A percentile compares a stretch with the other conserved stretches of the same genome.
phyloP scores from a whole-genome alignment of 2,113 vertebrate genomes.

The Pycnonotus jocosus region DNA sequence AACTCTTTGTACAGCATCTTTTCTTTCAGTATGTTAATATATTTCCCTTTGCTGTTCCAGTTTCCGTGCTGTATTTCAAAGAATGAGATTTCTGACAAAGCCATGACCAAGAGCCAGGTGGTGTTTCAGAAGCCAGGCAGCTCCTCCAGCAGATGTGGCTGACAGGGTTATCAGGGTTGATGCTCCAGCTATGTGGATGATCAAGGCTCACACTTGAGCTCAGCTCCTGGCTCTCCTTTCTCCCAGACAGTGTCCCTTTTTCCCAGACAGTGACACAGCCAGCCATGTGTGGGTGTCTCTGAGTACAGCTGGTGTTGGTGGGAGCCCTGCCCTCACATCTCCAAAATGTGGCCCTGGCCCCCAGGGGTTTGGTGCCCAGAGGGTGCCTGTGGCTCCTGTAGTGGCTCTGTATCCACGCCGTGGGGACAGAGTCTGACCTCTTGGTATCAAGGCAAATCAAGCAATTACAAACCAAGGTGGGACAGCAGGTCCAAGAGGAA shows the following conservation, averaged over 20 bases:
- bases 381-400: not conserved
- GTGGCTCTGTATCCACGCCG: not conserved
- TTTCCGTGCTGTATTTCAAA: not conserved
- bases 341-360: fast-evolving
- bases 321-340: not conserved
- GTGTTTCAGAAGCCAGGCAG: not conserved
- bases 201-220: not conserved
- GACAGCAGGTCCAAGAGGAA: not conserved
- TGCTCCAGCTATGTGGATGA: fast-evolving
- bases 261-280: not conserved
- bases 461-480: not conserved
- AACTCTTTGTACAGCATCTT: not conserved
- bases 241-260: not conserved
- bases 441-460: not conserved
- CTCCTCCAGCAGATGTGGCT: not conserved
- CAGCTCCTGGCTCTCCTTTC: not conserved
- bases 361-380: not conserved
- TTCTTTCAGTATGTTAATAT: not conserved
- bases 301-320: not conserved
- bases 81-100: not conserved
- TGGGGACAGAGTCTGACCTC: not conserved
- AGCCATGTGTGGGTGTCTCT: fast-evolving
- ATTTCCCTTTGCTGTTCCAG: not conserved
- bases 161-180: not conserved
- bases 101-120: not conserved